Base-by-base conservation (phyloP, 1,140 invertebrate species). In the Cydia strobilella region DNA sequence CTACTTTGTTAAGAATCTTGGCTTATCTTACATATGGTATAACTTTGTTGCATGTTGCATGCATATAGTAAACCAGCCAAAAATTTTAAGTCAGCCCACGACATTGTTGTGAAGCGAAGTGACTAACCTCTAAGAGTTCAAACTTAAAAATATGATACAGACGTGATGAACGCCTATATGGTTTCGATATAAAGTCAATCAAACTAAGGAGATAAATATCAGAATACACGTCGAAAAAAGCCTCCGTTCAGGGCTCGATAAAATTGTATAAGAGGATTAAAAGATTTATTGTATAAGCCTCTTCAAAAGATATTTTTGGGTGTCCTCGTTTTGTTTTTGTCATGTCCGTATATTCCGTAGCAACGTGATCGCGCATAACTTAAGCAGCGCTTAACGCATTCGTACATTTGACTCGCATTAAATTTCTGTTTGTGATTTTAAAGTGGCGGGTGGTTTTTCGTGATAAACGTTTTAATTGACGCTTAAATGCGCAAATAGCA, bases 261-360 rank as follows among this genome's bases (percentile, higher is more conserved):
- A 90, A 92, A 92, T 92, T 90, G 84, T 87, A 84, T 89, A 89
- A 89, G 86, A 89, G 85, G 89, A 90, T 90, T 90, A 92, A 89
- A 87, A 87, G 90, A 90, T 92, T 90, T 90, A 88, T 88, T 82
- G 83, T 87, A 87, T 86, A 90, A 90, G 88, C 85, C 86, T 89
- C 81, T 87, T 88, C 84, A 87, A 88, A 89, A 88, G 83, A 87
- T 88, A 88, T 86, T 90, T 91, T 88, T 78, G 85, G 85, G 81
- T 86, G 84, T 84, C 83, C 84, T 82, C 79, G 78, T 88, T 90
- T 91, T 90, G 88, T 90, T 89, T 88, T 91, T 90, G 88, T 90
- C 88, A 87, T 81, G 82, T 82, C 73, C 79, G 79, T 88, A 84
- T 82, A 82, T 83, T 83, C 84, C 82, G 80, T 84, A 85, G 82